Evolutionary conservation across 2,888 invertebrate genomes (phyloP), one percentile per base, ranked within the genome.

Genomic region (Pilophorus perplexus): DNA sequence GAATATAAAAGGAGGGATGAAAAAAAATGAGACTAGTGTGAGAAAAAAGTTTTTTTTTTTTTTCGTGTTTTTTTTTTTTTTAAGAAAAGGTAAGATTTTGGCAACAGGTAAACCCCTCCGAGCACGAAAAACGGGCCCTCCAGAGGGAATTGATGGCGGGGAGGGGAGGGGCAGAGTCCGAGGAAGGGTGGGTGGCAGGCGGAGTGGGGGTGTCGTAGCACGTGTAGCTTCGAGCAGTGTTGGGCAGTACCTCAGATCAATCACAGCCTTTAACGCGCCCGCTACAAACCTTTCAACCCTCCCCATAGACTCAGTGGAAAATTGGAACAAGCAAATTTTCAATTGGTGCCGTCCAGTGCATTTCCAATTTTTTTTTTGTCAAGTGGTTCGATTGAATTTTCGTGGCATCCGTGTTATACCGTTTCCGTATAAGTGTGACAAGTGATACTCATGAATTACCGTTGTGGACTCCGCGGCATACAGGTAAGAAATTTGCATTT

Each of bases 361-460:
- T 16, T 25, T 23, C 14, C 5, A 42, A 37, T 38, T 28, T 28
- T 33, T 8, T 52, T 37, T 37, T 54, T 54, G 28, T 40, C 23
- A 16, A 20, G 40, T 22, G 16, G 57, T 12, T n/a, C 57, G 22
- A 57, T 38, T 57, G 57, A 57, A 40, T 14, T 20, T 57, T 57
- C 57, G 40, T 50, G 40, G 40, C 57, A 20, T 12, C 20, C 18
- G 48, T 20, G 48, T 48, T 18, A 18, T n/a, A 18, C 20, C 28
- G 27, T 42, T 42, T 42, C 14, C 12, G 42, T 28, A 46, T 16
- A 42, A 60, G 60, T 60, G 60, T 60, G 60, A 60, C 38, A 60
- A 60, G 60, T 60, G 60, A 60, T 44, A 60, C 60, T 60, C 44
- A 60, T 60, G 60, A 60, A 28, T 60, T 60, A 60, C 60, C 60